These are phyloP conservation scores for Dorcus parallelipipedus DNA, from an alignment of 2,888 invertebrate genomes.

Conservation along the genomic window DNA sequence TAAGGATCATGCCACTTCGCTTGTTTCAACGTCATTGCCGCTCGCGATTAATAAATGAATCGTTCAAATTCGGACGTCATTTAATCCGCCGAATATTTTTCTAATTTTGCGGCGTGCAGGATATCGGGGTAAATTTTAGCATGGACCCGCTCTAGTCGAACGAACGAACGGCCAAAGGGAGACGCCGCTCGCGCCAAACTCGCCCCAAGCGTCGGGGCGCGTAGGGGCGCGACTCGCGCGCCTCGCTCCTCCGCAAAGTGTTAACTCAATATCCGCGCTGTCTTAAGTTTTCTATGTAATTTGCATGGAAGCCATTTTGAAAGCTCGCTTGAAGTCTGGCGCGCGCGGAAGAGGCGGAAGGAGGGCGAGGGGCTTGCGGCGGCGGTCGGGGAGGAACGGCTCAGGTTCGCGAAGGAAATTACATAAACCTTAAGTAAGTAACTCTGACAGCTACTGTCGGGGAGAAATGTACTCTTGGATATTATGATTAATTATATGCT, in stretches of 20 bases:
- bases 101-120: no score
- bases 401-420: slow-evolving; percentile 47
- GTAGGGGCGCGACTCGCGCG: not conserved
- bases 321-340: slow-evolving; percentile 37
- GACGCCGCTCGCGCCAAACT: not conserved
- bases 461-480: slow-evolving; percentile 37
- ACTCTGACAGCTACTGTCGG: slow-evolving; percentile 42
- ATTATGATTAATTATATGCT: slow-evolving; percentile 45
- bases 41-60: no score
- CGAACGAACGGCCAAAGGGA: not conserved
- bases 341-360: slow-evolving; percentile 14
- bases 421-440: slow-evolving; percentile 49
- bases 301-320: slow-evolving; percentile 51
- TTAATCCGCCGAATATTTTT: no score
- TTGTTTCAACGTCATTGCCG: no score
- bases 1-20: no score
- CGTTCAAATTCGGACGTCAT: no score
- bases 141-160: not conserved
- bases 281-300: slow-evolving; percentile 51
- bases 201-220: not conserved
- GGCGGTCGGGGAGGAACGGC: slow-evolving; percentile 25
- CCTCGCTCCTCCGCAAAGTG: slow-evolving; percentile 32
- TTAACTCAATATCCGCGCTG: slow-evolving; percentile 50
- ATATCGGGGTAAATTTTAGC: no score
- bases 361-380: slow-evolving; percentile 12